A percentile compares a stretch with the other conserved stretches of the same genome.
These are phyloP conservation scores for Amphiduros pacificus DNA, from an alignment of 2,888 invertebrate species.

Conservation along the genomic window DNA sequence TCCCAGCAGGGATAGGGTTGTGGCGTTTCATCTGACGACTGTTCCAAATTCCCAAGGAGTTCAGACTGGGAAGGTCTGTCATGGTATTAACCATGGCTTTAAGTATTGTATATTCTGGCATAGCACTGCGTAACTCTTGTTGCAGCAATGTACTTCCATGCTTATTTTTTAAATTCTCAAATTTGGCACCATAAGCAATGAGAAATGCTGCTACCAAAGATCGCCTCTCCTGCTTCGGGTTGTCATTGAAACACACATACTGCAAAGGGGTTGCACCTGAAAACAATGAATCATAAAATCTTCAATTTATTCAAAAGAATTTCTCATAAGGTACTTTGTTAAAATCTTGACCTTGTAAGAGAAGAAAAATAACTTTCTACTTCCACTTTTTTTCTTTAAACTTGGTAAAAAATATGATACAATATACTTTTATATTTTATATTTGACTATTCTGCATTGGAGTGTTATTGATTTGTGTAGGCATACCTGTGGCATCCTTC, in stretches of 20 bases:
- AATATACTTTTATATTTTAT: background rate
- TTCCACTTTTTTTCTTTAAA: background rate
- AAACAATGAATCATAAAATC: constrained; percentile 19
- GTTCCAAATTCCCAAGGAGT: constrained; percentile 32
- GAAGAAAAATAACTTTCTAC: background rate
- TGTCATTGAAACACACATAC: constrained; percentile 50
- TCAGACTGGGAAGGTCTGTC: constrained; percentile 39
- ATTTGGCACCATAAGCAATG: constrained; percentile 51
- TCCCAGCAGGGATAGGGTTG: constrained; percentile 24
- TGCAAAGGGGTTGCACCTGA: constrained; percentile 50
- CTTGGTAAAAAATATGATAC: background rate
- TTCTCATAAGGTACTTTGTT: too few species aligned
- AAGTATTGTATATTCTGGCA: constrained; percentile 22
- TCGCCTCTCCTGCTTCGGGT: constrained; percentile 39
- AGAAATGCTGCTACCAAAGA: constrained; percentile 49
- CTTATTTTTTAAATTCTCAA: constrained; percentile 40
- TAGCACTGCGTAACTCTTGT: constrained; percentile 40
- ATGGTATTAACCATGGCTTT: constrained; percentile 45
- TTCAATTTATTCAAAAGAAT: background rate
- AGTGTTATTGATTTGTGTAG: too few species aligned
- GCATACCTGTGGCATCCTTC: constrained; percentile 30
- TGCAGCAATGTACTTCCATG: constrained; percentile 43
- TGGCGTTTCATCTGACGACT: constrained; percentile 16
- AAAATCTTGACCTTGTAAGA: too few species aligned
- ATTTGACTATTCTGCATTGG: background rate